Evolutionary conservation across 2,888 invertebrate species (phyloP), one percentile per base, ranked within the genome.

Genomic region (Pyrrhosoma nymphula): DNA sequence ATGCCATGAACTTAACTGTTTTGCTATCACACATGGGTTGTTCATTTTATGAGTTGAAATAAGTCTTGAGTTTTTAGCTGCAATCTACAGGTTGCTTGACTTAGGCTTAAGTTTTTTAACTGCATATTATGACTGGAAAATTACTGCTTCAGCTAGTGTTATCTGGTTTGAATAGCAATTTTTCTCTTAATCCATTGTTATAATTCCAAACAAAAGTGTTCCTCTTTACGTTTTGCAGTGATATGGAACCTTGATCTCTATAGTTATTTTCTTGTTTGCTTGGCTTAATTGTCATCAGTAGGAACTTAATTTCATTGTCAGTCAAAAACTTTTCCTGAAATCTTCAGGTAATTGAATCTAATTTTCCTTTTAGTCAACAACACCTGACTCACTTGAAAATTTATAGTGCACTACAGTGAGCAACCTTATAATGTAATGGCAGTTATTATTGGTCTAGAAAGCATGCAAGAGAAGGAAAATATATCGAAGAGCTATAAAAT

Each of bases 101-200:
- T 69, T 26, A 69, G 60, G 60, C 18, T 60, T 60, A 1, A n/a
- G n/a, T n/a, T 69, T n/a, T n/a, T n/a, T n/a, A 69, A n/a, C 26
- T 69, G 82, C 82, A 82, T 82, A 82, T 82, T 82, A 82, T 82
- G 82, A 18, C 18, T 82, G 82, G 82, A 82, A 82, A 82, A 82
- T 82, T 82, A 82, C 35, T 26, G 10, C 69, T 69, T 6, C 69
- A 20, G 69, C n/a, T 23, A 8, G 60, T 12, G 12, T 26, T 69
- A 69, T 26, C 18, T n/a, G n/a, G 6, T 69, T 8, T 23, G 69
- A 69, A 69, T 26, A 35, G 12, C 30, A 6, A 3, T 35, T 18
- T 82, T 30, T 82, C 30, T 35, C 26, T 35, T 35, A 14, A 26
- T n/a, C 69, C 60, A 60, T 69, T 82, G 14, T 30, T 35, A 82